Percentiles rank a stretch among this genome's conserved stretches.
Conservation (phyloP, 2,113 vertebrate genomes). For the Parus major region DNA sequence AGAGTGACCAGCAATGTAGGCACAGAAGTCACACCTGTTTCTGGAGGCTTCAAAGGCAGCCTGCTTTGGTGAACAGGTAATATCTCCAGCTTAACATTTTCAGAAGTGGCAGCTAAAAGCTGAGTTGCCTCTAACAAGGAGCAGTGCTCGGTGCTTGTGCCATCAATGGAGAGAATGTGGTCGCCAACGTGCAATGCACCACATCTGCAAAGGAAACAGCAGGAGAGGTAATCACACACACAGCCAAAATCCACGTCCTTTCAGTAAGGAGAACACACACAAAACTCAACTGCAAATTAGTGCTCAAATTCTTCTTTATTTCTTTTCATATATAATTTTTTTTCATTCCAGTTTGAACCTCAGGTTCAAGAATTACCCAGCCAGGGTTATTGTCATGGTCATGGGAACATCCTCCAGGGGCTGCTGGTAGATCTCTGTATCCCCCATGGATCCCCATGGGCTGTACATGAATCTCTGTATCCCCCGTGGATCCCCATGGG, state of each 20-base stretch:
- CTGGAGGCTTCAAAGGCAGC: conserved; percentile 83
- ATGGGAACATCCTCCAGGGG: neutral
- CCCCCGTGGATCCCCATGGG: neutral
- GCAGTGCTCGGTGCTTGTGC: conserved; percentile 92
- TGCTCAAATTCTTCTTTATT: neutral
- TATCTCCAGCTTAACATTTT: conserved; percentile 90
- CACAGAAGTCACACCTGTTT: conserved; percentile 81
- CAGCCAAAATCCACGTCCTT: rapidly evolving
- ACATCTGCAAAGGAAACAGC: conserved; percentile 76
- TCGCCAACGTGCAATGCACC: conserved; percentile 88
- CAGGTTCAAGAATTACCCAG: neutral
- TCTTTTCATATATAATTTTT: neutral
- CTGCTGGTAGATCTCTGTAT: neutral
- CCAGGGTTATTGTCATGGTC: neutral
- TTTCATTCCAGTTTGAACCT: neutral
- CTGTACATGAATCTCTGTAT: neutral
- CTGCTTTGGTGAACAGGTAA: conserved; percentile 87
- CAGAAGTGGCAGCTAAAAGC: conserved; percentile 85
- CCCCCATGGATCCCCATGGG: neutral
- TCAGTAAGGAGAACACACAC: neutral
- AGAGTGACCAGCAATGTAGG: neutral
- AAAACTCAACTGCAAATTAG: neutral
- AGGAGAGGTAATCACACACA: neutral
- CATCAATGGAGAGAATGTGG: conserved; percentile 92
- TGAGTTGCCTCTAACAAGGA: conserved; percentile 92